Percentiles rank a stretch among this genome's conserved stretches.
These are phyloP conservation scores for Psophia crepitans DNA, from an alignment of 2,113 vertebrate species.

Conservation along the genomic window DNA sequence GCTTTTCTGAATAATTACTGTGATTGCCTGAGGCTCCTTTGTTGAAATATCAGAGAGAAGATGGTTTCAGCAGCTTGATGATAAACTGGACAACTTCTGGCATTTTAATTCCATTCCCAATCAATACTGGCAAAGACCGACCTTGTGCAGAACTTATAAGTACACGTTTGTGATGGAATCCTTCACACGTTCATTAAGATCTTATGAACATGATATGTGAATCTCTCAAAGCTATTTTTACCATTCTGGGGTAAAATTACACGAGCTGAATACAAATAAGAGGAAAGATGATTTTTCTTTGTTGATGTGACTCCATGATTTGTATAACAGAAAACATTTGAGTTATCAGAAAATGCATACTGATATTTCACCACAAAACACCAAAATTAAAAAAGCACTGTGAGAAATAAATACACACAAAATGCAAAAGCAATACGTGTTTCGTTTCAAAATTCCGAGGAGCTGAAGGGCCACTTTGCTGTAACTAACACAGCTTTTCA, in stretches of 20 bases:
- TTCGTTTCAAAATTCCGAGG: background rate
- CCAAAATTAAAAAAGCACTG: background rate
- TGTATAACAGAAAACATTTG: background rate
- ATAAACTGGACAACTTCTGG: slow-evolving; percentile 60
- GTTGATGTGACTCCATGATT: background rate
- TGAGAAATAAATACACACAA: background rate
- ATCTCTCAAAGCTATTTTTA: slow-evolving; percentile 37
- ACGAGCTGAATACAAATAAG: slow-evolving; percentile 11
- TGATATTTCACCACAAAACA: background rate
- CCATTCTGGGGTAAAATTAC: background rate
- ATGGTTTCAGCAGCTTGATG: slow-evolving; percentile 55
- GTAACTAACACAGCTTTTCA: background rate
- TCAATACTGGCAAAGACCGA: slow-evolving; percentile 58
- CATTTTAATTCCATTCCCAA: slow-evolving; percentile 57
- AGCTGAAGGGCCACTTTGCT: background rate
- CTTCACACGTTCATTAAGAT: slow-evolving; percentile 26
- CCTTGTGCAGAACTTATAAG: slow-evolving; percentile 50
- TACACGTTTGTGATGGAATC: slow-evolving; percentile 29
- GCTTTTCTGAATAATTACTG: slow-evolving; percentile 61
- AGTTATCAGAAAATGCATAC: background rate
- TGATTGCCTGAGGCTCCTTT: slow-evolving; percentile 52
- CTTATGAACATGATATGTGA: slow-evolving; percentile 30
- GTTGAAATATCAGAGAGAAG: slow-evolving; percentile 56
- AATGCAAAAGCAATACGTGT: background rate
- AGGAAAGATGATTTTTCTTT: background rate